Percentiles rank a stretch among this genome's conserved stretches.
phyloP scores from a whole-genome alignment of 2,113 vertebrate genomes.

The Cynopterus brachyotis region DNA sequence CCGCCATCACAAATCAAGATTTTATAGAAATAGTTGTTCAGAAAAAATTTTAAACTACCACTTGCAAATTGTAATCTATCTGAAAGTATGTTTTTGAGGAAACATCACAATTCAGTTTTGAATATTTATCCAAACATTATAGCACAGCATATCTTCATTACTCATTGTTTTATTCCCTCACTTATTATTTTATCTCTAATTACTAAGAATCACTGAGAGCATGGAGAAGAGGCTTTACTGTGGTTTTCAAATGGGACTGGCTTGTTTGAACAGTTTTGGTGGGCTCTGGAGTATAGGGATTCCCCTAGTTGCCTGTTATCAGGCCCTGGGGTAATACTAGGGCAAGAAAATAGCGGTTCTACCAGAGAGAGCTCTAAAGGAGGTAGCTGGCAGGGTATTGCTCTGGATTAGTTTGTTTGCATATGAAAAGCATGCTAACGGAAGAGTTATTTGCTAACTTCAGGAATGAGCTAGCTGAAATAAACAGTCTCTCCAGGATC shows the following conservation, averaged over 20 bases:
- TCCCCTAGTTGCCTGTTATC: not conserved
- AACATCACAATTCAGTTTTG: not conserved
- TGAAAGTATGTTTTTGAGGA: not conserved
- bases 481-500: not conserved
- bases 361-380: not conserved
- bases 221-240: not conserved
- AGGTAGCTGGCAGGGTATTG: no score
- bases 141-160: not conserved
- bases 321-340: not conserved
- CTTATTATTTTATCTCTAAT: slow-evolving; percentile 9
- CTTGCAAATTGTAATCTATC: not conserved
- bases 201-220: not conserved
- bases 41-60: not conserved
- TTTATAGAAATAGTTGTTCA: slow-evolving; percentile 31
- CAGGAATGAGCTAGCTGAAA: not conserved
- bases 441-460: not conserved
- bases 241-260: not conserved
- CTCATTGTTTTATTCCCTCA: not conserved
- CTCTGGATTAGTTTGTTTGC: not conserved
- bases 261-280: not conserved
- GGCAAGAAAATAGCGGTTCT: not conserved
- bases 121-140: slow-evolving; percentile 20
- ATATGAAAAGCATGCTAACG: not conserved
- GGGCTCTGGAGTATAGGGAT: not conserved
- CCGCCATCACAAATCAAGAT: not conserved